A percentile compares a stretch with the other conserved stretches of the same genome.
phyloP scores from a whole-genome alignment of 2,888 invertebrate species.

The Drosophila atripex region DNA sequence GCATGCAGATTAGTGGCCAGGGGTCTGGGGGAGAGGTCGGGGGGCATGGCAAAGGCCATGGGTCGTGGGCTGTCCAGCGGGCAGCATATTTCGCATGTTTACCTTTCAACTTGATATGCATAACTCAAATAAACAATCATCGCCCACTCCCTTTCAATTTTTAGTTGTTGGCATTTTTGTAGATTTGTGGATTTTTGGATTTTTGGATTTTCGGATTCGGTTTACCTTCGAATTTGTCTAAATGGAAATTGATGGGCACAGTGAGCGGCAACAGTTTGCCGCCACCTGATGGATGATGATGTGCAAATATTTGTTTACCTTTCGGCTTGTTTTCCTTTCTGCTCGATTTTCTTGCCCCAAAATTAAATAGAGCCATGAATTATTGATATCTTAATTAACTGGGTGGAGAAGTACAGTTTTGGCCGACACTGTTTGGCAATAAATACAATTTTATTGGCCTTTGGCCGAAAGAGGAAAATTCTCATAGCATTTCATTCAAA shows the following conservation, averaged over 20 bases:
- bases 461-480: slow-evolving; percentile 4
- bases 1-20: slow-evolving; percentile 60
- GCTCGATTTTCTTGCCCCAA: neutral
- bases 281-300: slow-evolving; percentile 35
- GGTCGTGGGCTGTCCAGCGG: neutral
- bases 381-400: slow-evolving; percentile 5
- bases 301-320: slow-evolving; percentile 37
- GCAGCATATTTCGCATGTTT: slow-evolving; percentile 49
- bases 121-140: slow-evolving; percentile 49
- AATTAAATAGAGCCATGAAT: neutral
- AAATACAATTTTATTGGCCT: slow-evolving; percentile 1
- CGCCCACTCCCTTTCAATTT: slow-evolving; percentile 21
- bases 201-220: neutral
- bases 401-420: neutral
- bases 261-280: slow-evolving; percentile 28
- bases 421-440: slow-evolving; percentile 12
- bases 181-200: neutral
- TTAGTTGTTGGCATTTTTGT: neutral
- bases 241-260: slow-evolving; percentile 40
- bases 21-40: too few species aligned
- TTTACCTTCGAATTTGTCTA: slow-evolving; percentile 36
- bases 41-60: neutral
- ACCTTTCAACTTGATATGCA: slow-evolving; percentile 51
- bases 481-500: slow-evolving; percentile 33
- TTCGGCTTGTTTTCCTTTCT: neutral